These are phyloP conservation scores for Silurus glanis DNA, from an alignment of 2,113 vertebrate species.

Conservation along the genomic window DNA sequence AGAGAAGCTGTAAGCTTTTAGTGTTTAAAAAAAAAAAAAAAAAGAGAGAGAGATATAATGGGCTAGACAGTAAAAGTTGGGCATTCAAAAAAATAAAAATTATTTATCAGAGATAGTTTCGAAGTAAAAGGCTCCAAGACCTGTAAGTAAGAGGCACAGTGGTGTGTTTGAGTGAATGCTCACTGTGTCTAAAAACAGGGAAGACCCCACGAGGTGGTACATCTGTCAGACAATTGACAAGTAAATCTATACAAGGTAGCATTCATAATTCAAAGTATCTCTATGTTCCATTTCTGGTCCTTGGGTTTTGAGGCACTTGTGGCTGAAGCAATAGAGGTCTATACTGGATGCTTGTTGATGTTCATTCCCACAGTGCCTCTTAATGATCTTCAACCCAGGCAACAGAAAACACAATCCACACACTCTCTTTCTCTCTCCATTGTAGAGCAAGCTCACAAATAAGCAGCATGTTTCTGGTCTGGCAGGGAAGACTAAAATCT, in stretches of 20 bases:
- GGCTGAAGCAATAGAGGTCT: conserved; percentile 46
- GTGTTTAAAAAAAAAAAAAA: not conserved
- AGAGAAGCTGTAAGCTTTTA: not conserved
- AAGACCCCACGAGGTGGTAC: conserved; percentile 36
- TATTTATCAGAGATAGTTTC: not conserved
- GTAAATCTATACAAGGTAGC: conserved; percentile 6
- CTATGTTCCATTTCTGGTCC: conserved; percentile 67
- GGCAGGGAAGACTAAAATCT: conserved; percentile 29
- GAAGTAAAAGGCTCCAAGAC: conserved; percentile 17
- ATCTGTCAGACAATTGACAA: conserved; percentile 13
- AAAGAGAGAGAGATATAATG: not conserved
- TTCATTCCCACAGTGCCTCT: conserved; percentile 27
- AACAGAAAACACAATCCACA: conserved; percentile 21
- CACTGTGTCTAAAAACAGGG: conserved; percentile 39
- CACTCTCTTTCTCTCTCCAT: not conserved
- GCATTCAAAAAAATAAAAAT: conserved; percentile 15
- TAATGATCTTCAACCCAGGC: conserved; percentile 31
- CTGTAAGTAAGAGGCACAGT: conserved; percentile 41
- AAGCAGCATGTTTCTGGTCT: conserved; percentile 23
- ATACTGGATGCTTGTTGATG: conserved; percentile 13
- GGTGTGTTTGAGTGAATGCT: conserved; percentile 36
- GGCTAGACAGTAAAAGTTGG: not conserved
- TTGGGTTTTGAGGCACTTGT: conserved; percentile 68
- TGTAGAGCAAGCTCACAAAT: not conserved
- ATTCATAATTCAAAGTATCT: conserved; percentile 14